phyloP scores from a whole-genome alignment of 2,888 invertebrate species.

The Lepidochrysops patricia region DNA sequence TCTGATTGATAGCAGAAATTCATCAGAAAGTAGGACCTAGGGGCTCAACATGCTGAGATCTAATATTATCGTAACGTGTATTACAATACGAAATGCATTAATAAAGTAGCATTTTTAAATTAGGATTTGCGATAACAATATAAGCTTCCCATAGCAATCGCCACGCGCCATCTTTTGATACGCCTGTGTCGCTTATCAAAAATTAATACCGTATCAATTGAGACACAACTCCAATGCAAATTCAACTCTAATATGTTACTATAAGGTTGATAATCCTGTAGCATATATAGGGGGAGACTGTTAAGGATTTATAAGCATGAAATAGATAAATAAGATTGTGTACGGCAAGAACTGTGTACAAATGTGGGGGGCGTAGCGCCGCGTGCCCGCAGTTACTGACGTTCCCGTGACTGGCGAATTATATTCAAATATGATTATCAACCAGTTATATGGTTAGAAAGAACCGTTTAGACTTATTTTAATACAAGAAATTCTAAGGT shows the following conservation, averaged over 20 bases:
- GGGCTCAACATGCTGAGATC: no score
- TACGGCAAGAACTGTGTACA: slow-evolving; percentile 41
- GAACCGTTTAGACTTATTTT: no score
- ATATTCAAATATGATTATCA: slow-evolving; percentile 10
- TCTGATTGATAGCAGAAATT: no score
- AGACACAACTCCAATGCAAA: slow-evolving; percentile 10
- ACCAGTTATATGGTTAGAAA: neutral
- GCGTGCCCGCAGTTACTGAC: slow-evolving; percentile 53
- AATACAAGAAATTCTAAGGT: no score
- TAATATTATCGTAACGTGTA: neutral
- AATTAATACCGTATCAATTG: slow-evolving; percentile 30
- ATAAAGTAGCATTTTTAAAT: slow-evolving; percentile 16
- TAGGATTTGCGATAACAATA: slow-evolving; percentile 19
- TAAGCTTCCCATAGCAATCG: slow-evolving; percentile 59
- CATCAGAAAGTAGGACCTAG: no score
- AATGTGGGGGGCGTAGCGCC: slow-evolving; percentile 57
- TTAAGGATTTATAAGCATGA: slow-evolving; percentile 43
- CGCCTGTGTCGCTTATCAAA: slow-evolving; percentile 37
- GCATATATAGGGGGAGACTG: slow-evolving; percentile 23
- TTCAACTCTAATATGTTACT: neutral
- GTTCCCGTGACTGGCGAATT: slow-evolving; percentile 56
- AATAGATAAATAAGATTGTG: slow-evolving; percentile 58
- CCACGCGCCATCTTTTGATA: slow-evolving; percentile 58
- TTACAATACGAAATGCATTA: slow-evolving; percentile 18
- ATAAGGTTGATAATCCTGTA: slow-evolving; percentile 20